phyloP scores from a whole-genome alignment of 2,113 vertebrate genomes.

The Zapornia atra region DNA sequence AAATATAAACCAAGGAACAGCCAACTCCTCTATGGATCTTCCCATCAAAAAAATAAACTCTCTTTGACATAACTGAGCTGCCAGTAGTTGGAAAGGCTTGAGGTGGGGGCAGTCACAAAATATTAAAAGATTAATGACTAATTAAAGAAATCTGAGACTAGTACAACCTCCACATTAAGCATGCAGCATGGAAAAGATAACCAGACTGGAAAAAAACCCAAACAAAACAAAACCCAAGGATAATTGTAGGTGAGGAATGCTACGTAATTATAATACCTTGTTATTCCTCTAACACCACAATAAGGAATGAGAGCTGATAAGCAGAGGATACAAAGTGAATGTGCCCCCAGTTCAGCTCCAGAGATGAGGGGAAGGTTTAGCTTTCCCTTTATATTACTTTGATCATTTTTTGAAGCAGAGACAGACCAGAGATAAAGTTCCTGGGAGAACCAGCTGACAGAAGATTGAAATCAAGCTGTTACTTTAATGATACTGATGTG shows the following conservation, averaged over 20 bases:
- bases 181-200: background rate
- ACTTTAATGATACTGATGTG: background rate
- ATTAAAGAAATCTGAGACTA: background rate
- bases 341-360: background rate
- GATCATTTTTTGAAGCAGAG: conserved; percentile 42
- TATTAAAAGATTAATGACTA: background rate
- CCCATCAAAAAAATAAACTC: background rate
- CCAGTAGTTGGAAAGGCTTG: background rate
- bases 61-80: background rate
- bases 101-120: background rate
- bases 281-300: conserved; percentile 3
- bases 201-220: background rate
- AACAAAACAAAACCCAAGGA: background rate
- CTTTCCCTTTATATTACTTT: conserved; percentile 28
- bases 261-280: conserved; percentile 5
- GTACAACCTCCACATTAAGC: background rate
- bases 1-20: background rate
- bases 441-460: background rate
- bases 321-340: background rate
- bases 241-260: conserved; percentile 17
- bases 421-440: conserved; percentile 24
- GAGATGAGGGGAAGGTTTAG: background rate
- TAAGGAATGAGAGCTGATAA: conserved; percentile 28
- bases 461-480: conserved; percentile 18
- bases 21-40: background rate